A percentile compares a stretch with the other conserved stretches of the same genome.
Evolutionary conservation across 2,888 invertebrate species (phyloP).

Genomic region (Zaprionus lineosus): DNA sequence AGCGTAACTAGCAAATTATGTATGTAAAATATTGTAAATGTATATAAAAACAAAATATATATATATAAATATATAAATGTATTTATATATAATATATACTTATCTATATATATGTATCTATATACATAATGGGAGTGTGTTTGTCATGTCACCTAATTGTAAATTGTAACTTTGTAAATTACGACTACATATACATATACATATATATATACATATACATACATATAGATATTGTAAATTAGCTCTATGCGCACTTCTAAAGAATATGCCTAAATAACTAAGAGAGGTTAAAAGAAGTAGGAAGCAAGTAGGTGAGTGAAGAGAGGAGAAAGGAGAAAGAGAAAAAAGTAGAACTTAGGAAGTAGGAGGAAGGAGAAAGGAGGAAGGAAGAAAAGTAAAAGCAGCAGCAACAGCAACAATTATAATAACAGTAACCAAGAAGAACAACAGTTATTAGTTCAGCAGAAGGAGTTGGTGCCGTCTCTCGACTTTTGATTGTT

Average conservation of each 20-base stretch:
- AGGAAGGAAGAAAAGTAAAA: neutral
- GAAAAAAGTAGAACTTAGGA: no score
- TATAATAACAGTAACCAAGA: neutral
- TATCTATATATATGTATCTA: constrained; percentile 20
- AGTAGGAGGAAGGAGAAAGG: constrained; percentile 1
- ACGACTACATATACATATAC: constrained; percentile 14
- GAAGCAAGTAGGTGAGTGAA: neutral
- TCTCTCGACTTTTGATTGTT: no score
- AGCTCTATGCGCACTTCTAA: constrained; percentile 56
- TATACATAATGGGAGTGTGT: constrained; percentile 43
- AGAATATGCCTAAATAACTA: constrained; percentile 45
- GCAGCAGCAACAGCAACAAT: neutral
- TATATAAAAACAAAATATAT: constrained; percentile 31
- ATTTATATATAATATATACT: constrained; percentile 14
- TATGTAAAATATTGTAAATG: constrained; percentile 36
- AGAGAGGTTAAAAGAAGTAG: no score
- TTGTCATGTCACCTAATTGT: constrained; percentile 54
- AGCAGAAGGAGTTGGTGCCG: constrained; percentile 5
- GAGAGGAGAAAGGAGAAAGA: neutral
- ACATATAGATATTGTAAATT: constrained; percentile 41
- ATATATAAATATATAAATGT: constrained; percentile 4
- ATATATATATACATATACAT: constrained; percentile 20
- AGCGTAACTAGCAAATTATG: constrained; percentile 44
- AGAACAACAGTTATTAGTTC: constrained; percentile 10
- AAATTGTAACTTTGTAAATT: constrained; percentile 54